Evolutionary conservation across 1,140 invertebrate genomes (phyloP), one percentile per base, ranked within the genome.

Genomic region (Ceratosolen solmsi): DNA sequence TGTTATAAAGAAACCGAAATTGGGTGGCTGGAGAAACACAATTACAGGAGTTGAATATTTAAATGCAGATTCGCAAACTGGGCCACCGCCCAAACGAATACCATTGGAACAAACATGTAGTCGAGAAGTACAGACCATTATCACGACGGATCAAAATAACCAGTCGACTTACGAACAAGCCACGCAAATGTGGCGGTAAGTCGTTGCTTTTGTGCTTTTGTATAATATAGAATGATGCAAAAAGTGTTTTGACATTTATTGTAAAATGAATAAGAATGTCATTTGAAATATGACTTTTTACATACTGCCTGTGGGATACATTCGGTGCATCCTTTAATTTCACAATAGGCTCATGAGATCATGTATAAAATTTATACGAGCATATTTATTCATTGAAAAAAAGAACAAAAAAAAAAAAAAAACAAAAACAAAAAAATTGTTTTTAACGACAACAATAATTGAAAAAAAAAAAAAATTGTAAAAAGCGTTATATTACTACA

Each of bases 11-110:
- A 95, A 95, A 85, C 94, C 94, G 2, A 94, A 91, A 88, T 88
- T 95, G 36, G 94, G 94, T 46, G 94, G 94, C 56, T 95, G 94
- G 88, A 90, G 88, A 82, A 91, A 95, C 86, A 91, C 90, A 82
- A 84, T 92, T 63, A 94, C 93, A 30, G 92, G 92, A 85, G 51
- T 91, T 13, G 89, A 93, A 80, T 95, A 94, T 87, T 92, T 94
- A 81, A 94, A 95, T 87, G 94, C 93, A 13, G 93, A 90, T 84
- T 93, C 93, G 0, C 94, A 95, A 88, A 95, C 94, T 38, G 93
- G 93, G 9, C 94, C 94, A 56, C 89, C 89, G 56, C 86, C 89
- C 27, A 91, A 92, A 80, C 92, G 90, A 84, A 46, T 92, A 38
- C 88, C 91, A n/a, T 89, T 90, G 11, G 89, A 93, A 80, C 89